Evolutionary conservation across 1,140 invertebrate species (phyloP), one percentile per base, ranked within the genome.

Genomic region (Eumeta japonica): DNA sequence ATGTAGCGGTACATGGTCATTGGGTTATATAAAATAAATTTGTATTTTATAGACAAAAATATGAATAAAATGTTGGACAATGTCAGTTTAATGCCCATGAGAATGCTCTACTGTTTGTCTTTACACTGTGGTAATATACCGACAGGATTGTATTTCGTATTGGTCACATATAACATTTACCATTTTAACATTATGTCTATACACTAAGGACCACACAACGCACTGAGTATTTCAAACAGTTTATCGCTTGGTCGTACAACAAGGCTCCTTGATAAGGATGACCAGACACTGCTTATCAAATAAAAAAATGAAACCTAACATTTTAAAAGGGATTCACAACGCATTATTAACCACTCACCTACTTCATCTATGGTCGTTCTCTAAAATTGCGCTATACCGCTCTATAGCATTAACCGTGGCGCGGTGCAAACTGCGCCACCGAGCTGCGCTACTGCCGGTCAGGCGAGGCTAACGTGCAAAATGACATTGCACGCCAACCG

Each of bases 191-290:
- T 19, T 34, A 19, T 34, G 16, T 34, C 18, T 19, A 19, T 34
- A 34, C 32, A 19, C n/a, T n/a, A n/a, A n/a, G n/a, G n/a, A n/a
- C n/a, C 11, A 19, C 32, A 65, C 62, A 62, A 65, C 62, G 48
- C 62, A 52, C 59, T 65, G 63, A 70, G 63, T 65, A 64, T 64
- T 58, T 42, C n/a, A n/a, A n/a, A 52, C 48, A 55, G 48, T 39
- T 50, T 50, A 49, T 32, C 33, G 28, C n/a, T 28, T 40, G 20
- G 27, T 33, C 16, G n/a, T 16, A 17, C 11, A 27, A 59, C 53
- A 45, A 47, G 40, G 47, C 53, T 36, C 56, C 55, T 45, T 2
- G 55, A 43, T 46, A 46, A 30, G 27, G 33, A 41, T 7, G 37
- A 48, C 18, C 12, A 43, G 33, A 43, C 18, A 7, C 12, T 29